These are phyloP conservation scores for Euphonia xanthogaster DNA, from an alignment of 2,797 vertebrate genomes.

Conservation along the genomic window DNA sequence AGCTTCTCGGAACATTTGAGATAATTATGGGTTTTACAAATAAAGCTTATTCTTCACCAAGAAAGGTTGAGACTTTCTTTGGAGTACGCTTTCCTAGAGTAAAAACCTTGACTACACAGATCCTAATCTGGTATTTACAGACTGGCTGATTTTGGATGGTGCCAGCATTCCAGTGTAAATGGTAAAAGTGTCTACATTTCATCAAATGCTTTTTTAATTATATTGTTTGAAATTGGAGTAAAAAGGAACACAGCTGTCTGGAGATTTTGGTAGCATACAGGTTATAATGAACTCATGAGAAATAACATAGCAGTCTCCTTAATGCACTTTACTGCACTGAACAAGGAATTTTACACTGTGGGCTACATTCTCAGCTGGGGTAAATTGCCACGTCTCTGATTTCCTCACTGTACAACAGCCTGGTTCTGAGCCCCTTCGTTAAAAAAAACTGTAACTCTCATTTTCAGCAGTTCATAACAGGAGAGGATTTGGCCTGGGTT, in stretches of 20 bases:
- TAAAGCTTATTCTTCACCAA: constrained; percentile 51
- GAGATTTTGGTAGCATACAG: constrained; percentile 53
- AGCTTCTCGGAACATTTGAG: constrained; percentile 56
- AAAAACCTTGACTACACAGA: constrained; percentile 52
- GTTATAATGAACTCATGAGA: constrained; percentile 61
- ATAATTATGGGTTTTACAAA: constrained; percentile 71
- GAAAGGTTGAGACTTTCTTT: constrained; percentile 52
- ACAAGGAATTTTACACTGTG: constrained; percentile 54
- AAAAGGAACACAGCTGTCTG: constrained; percentile 68
- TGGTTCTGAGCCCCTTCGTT: not conserved
- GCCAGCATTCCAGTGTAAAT: constrained; percentile 71
- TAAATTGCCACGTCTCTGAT: constrained; percentile 31
- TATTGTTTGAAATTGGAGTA: constrained; percentile 71
- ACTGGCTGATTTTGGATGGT: constrained; percentile 59
- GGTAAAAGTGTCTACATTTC: constrained; percentile 69
- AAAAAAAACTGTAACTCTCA: not conserved
- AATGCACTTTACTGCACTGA: constrained; percentile 25
- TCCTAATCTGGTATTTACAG: constrained; percentile 76
- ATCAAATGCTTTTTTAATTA: constrained; percentile 74
- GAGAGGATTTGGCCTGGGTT: constrained; percentile 24
- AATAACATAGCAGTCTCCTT: constrained; percentile 46
- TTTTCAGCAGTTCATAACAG: constrained; percentile 27
- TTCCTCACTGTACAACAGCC: not conserved
- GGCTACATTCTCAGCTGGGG: constrained; percentile 38
- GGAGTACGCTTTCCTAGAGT: constrained; percentile 51